Percentiles rank a stretch among this genome's conserved stretches.
phyloP scores from a whole-genome alignment of 1,140 invertebrate genomes.

The Bombus soroeensis region DNA sequence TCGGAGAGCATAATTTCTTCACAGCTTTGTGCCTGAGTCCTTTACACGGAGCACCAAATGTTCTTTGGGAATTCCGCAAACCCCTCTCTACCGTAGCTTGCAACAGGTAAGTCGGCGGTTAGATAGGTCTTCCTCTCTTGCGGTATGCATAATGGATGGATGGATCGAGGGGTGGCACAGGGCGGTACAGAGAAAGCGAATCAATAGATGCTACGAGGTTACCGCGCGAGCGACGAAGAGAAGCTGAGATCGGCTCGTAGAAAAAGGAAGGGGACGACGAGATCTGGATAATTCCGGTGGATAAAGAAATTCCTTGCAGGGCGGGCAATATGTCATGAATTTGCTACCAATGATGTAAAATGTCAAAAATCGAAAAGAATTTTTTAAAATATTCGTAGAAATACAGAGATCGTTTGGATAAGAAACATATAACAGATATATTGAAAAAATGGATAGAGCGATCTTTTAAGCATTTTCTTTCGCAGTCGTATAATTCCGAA shows the following conservation, averaged over 20 bases:
- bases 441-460: background rate
- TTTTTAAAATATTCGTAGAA: background rate
- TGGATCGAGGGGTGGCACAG: background rate
- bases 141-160: conserved; percentile 56
- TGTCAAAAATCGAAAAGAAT: background rate
- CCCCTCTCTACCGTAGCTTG: background rate
- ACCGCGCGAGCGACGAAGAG: background rate
- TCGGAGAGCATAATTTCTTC: background rate
- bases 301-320: conserved; percentile 13
- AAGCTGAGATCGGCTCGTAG: background rate
- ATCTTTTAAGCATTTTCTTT: background rate
- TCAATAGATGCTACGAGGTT: conserved; percentile 41
- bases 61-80: conserved; percentile 42
- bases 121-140: conserved; percentile 30
- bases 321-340: background rate
- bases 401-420: no score
- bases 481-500: background rate
- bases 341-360: no score
- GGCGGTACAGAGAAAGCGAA: conserved; percentile 16
- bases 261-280: background rate
- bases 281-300: conserved; percentile 32
- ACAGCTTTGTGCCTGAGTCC: background rate
- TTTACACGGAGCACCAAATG: background rate
- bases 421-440: no score
- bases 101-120: conserved; percentile 62